Percentiles rank a stretch among this genome's conserved stretches.
These are phyloP conservation scores for Drosophila santomea DNA, from an alignment of 1,140 invertebrate species.

Conservation along the genomic window DNA sequence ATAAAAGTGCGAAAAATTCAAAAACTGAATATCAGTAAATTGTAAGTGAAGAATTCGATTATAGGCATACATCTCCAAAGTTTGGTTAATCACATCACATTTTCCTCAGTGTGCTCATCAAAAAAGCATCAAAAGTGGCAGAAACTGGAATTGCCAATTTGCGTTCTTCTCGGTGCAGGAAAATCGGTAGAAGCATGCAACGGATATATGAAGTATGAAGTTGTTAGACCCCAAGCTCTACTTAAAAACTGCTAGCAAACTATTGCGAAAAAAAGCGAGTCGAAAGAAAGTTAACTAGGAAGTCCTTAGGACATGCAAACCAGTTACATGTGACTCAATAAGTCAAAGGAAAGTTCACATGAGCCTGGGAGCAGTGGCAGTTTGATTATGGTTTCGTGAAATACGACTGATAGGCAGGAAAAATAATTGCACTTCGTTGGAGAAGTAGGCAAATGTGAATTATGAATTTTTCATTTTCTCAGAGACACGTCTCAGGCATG, in stretches of 20 bases:
- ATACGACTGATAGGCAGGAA: constrained; percentile 24
- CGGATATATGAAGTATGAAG: constrained; percentile 32
- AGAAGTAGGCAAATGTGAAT: background rate
- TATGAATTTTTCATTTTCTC: background rate
- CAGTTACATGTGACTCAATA: constrained; percentile 54
- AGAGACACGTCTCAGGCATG: background rate
- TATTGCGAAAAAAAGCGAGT: constrained; percentile 23
- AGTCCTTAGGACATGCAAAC: constrained; percentile 45
- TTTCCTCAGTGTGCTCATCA: constrained; percentile 55
- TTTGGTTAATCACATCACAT: too few relatives aligned
- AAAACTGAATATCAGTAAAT: too few relatives aligned
- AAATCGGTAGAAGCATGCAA: constrained; percentile 12
- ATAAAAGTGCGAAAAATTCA: too few relatives aligned
- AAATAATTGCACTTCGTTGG: constrained; percentile 19
- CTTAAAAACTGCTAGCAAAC: constrained; percentile 43
- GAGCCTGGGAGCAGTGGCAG: constrained; percentile 11
- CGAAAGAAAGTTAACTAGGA: constrained; percentile 47
- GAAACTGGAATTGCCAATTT: constrained; percentile 77
- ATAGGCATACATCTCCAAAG: too few relatives aligned
- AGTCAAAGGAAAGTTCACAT: constrained; percentile 37
- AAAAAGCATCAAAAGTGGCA: constrained; percentile 72
- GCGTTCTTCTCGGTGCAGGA: constrained; percentile 40
- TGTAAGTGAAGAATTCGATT: too few relatives aligned
- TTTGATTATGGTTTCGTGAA: constrained; percentile 32
- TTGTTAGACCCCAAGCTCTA: constrained; percentile 20